Percentiles rank a stretch among this genome's conserved stretches.
Evolutionary conservation across 1,140 invertebrate genomes (phyloP).

Genomic region (Araneus ventricosus): DNA sequence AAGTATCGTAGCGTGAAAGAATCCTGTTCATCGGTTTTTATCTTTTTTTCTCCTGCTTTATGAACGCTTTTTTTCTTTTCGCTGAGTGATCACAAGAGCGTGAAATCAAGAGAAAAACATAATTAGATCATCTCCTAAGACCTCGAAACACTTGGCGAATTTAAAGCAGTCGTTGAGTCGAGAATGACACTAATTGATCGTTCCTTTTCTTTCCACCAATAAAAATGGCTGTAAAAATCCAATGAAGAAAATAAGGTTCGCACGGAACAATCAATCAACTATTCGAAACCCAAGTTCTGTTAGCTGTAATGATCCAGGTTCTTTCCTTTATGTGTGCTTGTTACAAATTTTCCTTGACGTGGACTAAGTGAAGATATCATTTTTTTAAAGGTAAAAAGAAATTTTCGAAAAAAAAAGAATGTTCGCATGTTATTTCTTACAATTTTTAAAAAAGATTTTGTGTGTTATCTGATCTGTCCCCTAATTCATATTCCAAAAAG

Average conservation of each 20-base stretch:
- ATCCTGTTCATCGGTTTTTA: no score
- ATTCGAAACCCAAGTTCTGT: background rate
- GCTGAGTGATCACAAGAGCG: conserved; percentile 14
- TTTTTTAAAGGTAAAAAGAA: no score
- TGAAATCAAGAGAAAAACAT: conserved; percentile 6
- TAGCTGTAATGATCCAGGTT: background rate
- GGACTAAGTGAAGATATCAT: background rate
- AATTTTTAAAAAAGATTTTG: no score
- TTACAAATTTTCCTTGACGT: background rate
- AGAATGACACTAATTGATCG: conserved; percentile 34
- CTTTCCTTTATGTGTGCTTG: background rate
- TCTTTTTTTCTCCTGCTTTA: no score
- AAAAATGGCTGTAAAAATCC: conserved; percentile 14
- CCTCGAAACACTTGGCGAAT: conserved; percentile 2
- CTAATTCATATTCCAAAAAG: no score
- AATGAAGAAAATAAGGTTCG: background rate
- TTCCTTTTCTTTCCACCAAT: background rate
- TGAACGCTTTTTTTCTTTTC: background rate
- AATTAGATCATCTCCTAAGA: conserved; percentile 34
- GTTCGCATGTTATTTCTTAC: no score
- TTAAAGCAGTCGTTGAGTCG: conserved; percentile 33
- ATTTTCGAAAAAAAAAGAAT: no score
- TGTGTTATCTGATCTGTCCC: no score
- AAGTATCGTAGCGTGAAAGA: no score
- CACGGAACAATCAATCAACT: background rate